These are phyloP conservation scores for Frankliniella intonsa DNA, from an alignment of 2,888 invertebrate genomes.

Conservation along the genomic window DNA sequence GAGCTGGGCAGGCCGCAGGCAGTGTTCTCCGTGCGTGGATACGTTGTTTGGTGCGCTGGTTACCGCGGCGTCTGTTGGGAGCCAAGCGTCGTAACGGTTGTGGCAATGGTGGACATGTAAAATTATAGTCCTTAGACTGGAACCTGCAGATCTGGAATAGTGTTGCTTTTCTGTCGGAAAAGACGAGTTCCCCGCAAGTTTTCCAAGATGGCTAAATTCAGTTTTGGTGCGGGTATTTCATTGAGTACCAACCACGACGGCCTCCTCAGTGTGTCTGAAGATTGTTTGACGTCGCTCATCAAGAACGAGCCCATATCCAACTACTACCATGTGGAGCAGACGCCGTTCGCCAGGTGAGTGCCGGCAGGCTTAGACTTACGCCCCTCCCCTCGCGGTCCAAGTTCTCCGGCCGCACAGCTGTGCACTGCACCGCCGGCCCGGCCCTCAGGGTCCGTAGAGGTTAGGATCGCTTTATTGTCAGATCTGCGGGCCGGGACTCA, in stretches of 20 bases:
- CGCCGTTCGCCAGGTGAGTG: slow-evolving; percentile 74
- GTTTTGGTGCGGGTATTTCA: slow-evolving; percentile 11
- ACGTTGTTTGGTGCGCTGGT: slow-evolving; percentile 21
- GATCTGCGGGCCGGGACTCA: too few species aligned
- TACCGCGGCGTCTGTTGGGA: slow-evolving; percentile 3
- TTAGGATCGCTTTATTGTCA: not conserved
- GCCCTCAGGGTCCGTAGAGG: not conserved
- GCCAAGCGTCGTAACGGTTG: not conserved
- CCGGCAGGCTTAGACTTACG: slow-evolving; percentile 33
- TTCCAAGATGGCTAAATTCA: slow-evolving; percentile 7
- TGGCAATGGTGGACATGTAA: not conserved
- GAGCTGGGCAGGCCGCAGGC: not conserved
- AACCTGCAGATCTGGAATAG: not conserved
- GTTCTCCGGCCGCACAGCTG: not conserved
- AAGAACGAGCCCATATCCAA: slow-evolving; percentile 68
- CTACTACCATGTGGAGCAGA: slow-evolving; percentile 73
- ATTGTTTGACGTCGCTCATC: slow-evolving; percentile 62
- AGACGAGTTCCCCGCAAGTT: not conserved
- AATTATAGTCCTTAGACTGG: not conserved
- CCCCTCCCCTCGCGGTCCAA: not conserved
- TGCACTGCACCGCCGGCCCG: not conserved
- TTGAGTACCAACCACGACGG: slow-evolving; percentile 48
- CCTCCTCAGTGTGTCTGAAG: slow-evolving; percentile 65
- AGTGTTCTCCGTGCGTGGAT: not conserved
- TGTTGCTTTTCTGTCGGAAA: not conserved